A percentile compares a stretch with the other conserved stretches of the same genome.
phyloP scores from a whole-genome alignment of 2,113 vertebrate species.

The Silurus glanis region DNA sequence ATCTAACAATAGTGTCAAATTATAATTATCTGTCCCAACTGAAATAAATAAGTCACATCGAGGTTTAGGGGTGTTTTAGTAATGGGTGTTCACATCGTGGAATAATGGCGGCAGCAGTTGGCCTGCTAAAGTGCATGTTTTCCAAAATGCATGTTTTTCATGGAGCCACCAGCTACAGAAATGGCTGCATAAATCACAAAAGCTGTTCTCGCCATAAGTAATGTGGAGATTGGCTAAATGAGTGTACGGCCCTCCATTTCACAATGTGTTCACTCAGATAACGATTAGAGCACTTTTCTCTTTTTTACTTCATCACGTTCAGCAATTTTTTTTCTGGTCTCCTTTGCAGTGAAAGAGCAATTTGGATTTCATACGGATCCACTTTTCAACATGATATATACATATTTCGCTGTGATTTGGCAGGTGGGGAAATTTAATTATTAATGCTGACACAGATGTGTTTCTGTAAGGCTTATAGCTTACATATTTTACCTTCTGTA shows the following conservation, averaged over 20 bases:
- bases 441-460: not conserved
- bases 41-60: not conserved
- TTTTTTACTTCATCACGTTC: not conserved
- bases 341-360: not conserved
- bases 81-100: not conserved
- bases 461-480: not conserved
- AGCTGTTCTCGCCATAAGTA: not conserved
- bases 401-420: not conserved
- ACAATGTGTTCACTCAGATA: conserved; percentile 11
- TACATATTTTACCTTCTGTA: not conserved
- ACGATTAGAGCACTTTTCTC: not conserved
- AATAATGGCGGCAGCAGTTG: not conserved
- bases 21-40: not conserved
- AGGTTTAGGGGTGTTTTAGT: not conserved
- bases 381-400: not conserved
- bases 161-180: not conserved
- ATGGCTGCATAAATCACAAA: not conserved
- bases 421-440: not conserved
- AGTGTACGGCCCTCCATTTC: not conserved
- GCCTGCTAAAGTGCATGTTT: not conserved
- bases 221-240: not conserved
- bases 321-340: not conserved
- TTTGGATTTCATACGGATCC: not conserved
- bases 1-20: not conserved
- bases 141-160: not conserved